A percentile compares a stretch with the other conserved stretches of the same genome.
phyloP scores from a whole-genome alignment of 2,113 vertebrate species.

The Otus sunia region DNA sequence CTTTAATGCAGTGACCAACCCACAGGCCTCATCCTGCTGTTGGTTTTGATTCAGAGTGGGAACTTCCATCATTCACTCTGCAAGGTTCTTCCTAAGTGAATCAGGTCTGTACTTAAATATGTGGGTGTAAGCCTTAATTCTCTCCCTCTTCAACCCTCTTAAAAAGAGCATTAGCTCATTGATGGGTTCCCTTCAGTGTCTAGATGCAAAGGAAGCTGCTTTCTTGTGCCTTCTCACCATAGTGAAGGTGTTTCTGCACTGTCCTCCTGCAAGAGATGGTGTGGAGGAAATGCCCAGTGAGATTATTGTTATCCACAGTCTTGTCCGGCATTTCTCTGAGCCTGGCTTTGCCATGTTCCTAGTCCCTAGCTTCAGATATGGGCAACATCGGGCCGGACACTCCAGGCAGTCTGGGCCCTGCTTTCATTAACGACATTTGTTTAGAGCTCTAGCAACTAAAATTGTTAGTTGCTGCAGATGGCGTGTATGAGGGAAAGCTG shows the following conservation, averaged over 20 bases:
- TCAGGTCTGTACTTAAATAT: background rate
- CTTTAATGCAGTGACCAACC: background rate
- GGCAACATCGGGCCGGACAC: background rate
- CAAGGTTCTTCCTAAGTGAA: background rate
- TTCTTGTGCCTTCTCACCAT: fast-evolving
- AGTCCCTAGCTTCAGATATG: background rate
- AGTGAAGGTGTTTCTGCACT: background rate
- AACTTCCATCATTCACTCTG: background rate
- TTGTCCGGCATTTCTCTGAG: background rate
- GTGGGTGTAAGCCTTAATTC: background rate
- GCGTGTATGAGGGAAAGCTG: background rate
- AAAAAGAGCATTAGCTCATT: background rate
- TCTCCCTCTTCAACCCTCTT: background rate
- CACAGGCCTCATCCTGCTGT: background rate
- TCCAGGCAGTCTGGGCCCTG: background rate
- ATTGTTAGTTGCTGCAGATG: background rate
- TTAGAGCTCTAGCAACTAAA: background rate
- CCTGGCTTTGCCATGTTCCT: background rate
- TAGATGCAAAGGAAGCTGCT: background rate
- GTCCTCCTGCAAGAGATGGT: fast-evolving
- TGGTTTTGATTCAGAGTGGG: background rate
- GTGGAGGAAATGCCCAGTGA: background rate
- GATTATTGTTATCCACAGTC: background rate
- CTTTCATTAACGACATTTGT: background rate
- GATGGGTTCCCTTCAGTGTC: background rate